Conservation (phyloP, 2,797 vertebrate genomes). For the Galago senegalensis region DNA sequence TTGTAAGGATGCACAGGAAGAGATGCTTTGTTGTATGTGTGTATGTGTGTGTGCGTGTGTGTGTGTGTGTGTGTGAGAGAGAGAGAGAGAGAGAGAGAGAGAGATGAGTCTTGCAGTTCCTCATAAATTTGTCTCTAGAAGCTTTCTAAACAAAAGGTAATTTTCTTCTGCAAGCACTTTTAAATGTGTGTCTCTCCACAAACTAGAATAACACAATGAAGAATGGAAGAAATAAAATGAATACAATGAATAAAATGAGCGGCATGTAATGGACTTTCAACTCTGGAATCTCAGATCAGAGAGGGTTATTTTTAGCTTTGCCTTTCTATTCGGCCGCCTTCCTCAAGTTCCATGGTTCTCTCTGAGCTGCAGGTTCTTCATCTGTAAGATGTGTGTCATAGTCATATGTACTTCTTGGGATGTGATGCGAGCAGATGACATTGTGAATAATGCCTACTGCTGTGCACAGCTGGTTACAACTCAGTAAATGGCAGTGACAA, state of each 20-base stretch:
- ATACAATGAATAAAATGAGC: neutral
- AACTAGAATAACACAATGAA: neutral
- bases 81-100: no score
- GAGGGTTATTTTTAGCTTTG: neutral
- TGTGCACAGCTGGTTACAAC: neutral
- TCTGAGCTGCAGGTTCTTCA: neutral
- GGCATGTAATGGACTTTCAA: neutral
- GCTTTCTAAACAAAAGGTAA: constrained; percentile 33
- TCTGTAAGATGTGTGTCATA: neutral
- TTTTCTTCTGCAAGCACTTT: constrained; percentile 43
- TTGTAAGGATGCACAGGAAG: constrained; percentile 66
- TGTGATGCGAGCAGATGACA: neutral
- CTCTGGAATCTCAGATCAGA: neutral
- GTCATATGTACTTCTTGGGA: neutral
- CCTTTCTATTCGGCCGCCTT: neutral
- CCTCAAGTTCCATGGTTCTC: neutral
- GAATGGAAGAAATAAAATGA: neutral
- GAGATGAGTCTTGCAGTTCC: neutral
- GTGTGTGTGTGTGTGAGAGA: neutral
- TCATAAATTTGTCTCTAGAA: neutral
- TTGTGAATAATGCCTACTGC: neutral
- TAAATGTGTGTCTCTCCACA: neutral
- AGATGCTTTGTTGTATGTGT: neutral
- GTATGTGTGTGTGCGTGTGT: neutral
- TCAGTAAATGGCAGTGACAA: neutral